Evolutionary conservation across 1,140 invertebrate species (phyloP), one percentile per base, ranked within the genome.

Genomic region (Nephotettix cincticeps): DNA sequence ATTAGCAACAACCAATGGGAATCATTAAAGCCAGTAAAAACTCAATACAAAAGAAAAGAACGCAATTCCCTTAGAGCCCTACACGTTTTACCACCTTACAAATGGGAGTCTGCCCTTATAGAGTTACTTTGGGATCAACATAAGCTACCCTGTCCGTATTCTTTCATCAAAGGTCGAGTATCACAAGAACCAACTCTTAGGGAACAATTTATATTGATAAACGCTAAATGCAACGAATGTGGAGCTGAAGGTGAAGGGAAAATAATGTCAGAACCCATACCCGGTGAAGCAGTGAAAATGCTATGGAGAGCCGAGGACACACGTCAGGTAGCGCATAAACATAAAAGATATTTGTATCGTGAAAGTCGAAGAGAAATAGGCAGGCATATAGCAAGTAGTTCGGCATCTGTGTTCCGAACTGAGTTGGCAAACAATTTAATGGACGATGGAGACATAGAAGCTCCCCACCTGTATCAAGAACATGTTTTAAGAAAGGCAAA

Each of bases 401-500:
- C 17, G 19, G 47, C 21, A 9, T 19, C 47, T 11, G 21, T n/a
- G 4, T 51, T 11, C 21, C 47, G 47, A 3, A 6, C 6, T 19
- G 17, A 4, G 3, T 6, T 11, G 19, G 47, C 47, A 3, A 51
- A 23, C 3, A 23, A n/a, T 11, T 9, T 51, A n/a, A 51, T 51
- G 47, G 21, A 23, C 6, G 3, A 9, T 11, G 47, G 47, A 23
- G 47, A 51, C n/a, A 3, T 19, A 32, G 40, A 66, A 66, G 25
- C 64, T 3, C 64, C 40, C n/a, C 64, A 66, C 1, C 28, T 43
- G 47, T n/a, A 51, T 23, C 6, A 23, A 51, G 19, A 4, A 6
- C 4, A 51, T 23, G 47, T 51, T 51, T n/a, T 51, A 51, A 51
- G 47, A n/a, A 51, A 51, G n/a, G 47, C 47, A 9, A 51, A 51